These are phyloP conservation scores for Cynoglossus semilaevis DNA, from an alignment of 2,113 vertebrate genomes.

Conservation along the genomic window DNA sequence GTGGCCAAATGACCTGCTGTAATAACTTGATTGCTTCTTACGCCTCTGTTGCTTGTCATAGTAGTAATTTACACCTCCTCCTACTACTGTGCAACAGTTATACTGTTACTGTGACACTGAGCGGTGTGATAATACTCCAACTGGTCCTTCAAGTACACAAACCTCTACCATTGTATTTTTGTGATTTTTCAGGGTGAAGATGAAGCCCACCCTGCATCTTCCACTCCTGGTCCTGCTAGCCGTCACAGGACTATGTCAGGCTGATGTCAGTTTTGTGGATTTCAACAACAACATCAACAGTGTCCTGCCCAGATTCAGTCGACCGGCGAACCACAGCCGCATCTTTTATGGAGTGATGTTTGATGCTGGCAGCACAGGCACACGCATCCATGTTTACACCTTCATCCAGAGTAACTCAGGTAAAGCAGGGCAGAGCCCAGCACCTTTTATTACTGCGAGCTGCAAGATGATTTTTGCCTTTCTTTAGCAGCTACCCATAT, in stretches of 20 bases:
- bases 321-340: conserved; percentile 79
- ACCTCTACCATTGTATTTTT: neutral
- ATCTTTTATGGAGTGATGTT: conserved; percentile 95
- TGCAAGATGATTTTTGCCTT: neutral
- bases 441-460: neutral
- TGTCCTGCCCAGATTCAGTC: conserved; percentile 77
- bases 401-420: conserved; percentile 85
- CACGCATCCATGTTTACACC: conserved; percentile 91
- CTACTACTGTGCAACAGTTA: conserved; percentile 15
- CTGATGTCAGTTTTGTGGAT: conserved; percentile 41
- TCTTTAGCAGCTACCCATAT: neutral
- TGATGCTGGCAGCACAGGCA: conserved; percentile 96
- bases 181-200: conserved; percentile 51
- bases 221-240: conserved; percentile 44
- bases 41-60: conserved; percentile 9
- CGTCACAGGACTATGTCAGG: neutral
- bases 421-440: conserved; percentile 50
- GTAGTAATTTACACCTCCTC: conserved; percentile 18
- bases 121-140: neutral
- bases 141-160: neutral
- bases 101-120: neutral
- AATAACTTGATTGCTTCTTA: conserved; percentile 18
- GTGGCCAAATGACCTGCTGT: conserved; percentile 29
- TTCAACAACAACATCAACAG: conserved; percentile 64
- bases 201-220: conserved; percentile 35